A percentile compares a stretch with the other conserved stretches of the same genome.
Evolutionary conservation across 2,888 invertebrate genomes (phyloP).

Genomic region (Neria commutata): DNA sequence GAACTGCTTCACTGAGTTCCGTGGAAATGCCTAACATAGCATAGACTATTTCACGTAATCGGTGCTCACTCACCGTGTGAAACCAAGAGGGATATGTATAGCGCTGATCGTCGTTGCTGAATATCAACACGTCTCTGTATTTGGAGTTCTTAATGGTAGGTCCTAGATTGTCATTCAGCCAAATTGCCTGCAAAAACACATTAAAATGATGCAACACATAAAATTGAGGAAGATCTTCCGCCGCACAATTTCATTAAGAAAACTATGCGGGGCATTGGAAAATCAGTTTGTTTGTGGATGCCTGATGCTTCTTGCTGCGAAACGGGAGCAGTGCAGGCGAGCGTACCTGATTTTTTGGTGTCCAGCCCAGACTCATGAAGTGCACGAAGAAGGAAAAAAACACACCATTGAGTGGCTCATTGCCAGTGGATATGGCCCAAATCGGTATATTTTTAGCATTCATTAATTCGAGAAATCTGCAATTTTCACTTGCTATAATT

Average conservation of each 20-base stretch:
- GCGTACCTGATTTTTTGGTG: slow-evolving; percentile 65
- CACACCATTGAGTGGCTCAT: slow-evolving; percentile 82
- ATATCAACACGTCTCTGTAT: slow-evolving; percentile 70
- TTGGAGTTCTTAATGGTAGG: slow-evolving; percentile 69
- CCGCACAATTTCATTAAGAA: slow-evolving; percentile 12
- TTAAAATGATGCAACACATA: slow-evolving; percentile 2
- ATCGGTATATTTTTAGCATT: slow-evolving; percentile 69
- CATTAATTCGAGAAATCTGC: slow-evolving; percentile 72
- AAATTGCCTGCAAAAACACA: slow-evolving; percentile 65
- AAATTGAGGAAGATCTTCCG: no score
- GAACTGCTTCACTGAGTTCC: no score
- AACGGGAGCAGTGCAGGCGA: no score
- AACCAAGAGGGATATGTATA: slow-evolving; percentile 72
- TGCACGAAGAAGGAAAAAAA: slow-evolving; percentile 63
- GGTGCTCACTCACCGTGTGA: slow-evolving; percentile 65
- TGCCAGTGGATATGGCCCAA: slow-evolving; percentile 89
- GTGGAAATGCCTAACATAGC: no score
- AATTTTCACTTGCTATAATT: no score
- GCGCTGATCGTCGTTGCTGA: slow-evolving; percentile 81
- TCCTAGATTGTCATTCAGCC: slow-evolving; percentile 76
- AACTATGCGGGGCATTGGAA: no score
- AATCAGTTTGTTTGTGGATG: no score
- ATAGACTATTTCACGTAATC: no score
- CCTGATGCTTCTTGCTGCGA: no score
- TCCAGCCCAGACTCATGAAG: slow-evolving; percentile 85